Evolutionary conservation across 2,888 invertebrate species (phyloP).

Genomic region (Cordilura impudica): DNA sequence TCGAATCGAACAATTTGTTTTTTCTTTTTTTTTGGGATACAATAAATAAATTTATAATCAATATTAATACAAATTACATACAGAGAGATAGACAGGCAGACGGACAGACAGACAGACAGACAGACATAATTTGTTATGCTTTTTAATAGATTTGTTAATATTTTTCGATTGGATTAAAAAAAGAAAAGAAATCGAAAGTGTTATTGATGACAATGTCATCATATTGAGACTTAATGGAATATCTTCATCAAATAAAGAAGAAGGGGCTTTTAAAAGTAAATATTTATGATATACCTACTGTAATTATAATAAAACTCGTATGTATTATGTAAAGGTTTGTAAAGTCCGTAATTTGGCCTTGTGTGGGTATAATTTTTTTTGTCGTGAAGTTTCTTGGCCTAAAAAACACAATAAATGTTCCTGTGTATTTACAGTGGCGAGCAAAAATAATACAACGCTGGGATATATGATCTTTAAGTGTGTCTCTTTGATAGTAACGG

Average conservation of each 20-base stretch:
- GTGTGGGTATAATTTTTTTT: no score
- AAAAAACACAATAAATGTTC: no score
- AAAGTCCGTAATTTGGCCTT: no score
- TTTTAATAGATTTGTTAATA: conserved; percentile 2
- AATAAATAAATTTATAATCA: background rate
- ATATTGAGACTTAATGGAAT: background rate
- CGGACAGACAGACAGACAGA: no score
- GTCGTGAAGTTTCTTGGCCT: no score
- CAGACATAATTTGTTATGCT: background rate
- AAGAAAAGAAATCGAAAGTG: conserved; percentile 39
- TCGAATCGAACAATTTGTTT: conserved; percentile 23
- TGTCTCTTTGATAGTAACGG: no score
- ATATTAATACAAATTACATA: background rate
- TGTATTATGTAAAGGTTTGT: no score
- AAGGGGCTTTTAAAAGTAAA: background rate
- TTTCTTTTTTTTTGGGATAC: background rate
- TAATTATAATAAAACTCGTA: background rate
- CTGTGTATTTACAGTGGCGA: no score
- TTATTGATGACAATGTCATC: conserved; percentile 13
- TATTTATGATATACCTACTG: background rate
- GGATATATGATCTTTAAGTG: no score
- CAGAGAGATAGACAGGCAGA: no score
- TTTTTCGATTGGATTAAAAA: conserved; percentile 2
- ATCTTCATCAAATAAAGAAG: background rate
- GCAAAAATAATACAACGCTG: no score